These are phyloP conservation scores for Leptodactylus fallax DNA, from an alignment of 2,797 vertebrate genomes.

Conservation along the genomic window DNA sequence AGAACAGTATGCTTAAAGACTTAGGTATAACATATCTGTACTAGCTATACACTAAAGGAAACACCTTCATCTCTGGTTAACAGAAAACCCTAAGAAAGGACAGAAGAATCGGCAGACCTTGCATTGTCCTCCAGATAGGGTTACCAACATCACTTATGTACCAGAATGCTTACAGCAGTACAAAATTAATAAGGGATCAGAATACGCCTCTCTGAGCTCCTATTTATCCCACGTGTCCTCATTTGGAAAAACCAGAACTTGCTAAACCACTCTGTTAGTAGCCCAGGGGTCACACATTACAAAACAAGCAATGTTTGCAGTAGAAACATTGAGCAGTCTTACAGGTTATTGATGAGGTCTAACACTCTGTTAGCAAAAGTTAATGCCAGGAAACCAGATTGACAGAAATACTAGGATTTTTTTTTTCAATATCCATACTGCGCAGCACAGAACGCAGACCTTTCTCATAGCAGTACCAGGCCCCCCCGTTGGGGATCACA, in stretches of 20 bases:
- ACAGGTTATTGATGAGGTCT: neutral
- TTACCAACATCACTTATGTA: constrained; percentile 3
- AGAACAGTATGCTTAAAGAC: too few species aligned
- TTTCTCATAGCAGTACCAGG: too few species aligned
- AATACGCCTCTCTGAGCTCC: neutral
- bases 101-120: constrained; percentile 17
- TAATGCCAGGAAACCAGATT: too few species aligned
- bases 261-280: neutral
- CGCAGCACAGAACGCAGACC: too few species aligned
- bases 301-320: neutral
- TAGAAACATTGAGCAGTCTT: neutral
- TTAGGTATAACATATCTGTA: neutral
- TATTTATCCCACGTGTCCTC: neutral
- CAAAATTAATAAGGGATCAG: constrained; percentile 22
- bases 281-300: neutral
- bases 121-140: constrained; percentile 34
- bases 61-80: neutral
- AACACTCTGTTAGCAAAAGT: too few species aligned
- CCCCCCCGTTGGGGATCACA: too few species aligned
- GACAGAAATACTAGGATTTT: too few species aligned
- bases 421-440: too few species aligned
- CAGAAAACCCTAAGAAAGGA: neutral
- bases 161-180: constrained; percentile 38
- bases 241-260: neutral
- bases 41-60: neutral